Evolutionary conservation across 2,113 vertebrate genomes (phyloP).

Genomic region (Aldabrachelys gigantea): DNA sequence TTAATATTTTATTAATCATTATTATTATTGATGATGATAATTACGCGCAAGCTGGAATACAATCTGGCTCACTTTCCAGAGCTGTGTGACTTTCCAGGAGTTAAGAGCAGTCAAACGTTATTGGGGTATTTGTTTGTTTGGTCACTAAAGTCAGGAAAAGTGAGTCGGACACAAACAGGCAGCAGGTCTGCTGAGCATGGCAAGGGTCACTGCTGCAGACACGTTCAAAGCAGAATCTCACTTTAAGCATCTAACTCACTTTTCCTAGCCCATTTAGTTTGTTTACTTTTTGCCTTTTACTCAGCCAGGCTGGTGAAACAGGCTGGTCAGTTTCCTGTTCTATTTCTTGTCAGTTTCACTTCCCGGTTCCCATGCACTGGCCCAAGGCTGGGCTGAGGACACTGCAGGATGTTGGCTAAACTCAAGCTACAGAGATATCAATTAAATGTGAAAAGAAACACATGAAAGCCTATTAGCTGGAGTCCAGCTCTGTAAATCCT

Average conservation of each 20-base stretch:
- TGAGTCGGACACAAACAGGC: not conserved
- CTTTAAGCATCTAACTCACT: not conserved
- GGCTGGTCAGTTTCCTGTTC: not conserved
- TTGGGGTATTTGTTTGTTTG: too few species aligned
- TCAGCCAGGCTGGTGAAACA: not conserved
- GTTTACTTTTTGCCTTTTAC: not conserved
- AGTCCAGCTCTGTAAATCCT: not conserved
- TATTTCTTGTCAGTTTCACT: too few species aligned
- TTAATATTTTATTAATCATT: not conserved
- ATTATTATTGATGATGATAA: not conserved
- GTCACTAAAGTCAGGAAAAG: not conserved
- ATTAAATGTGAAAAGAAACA: not conserved
- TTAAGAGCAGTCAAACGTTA: too few species aligned
- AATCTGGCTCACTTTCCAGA: too few species aligned
- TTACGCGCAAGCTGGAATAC: too few species aligned
- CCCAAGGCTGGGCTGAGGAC: not conserved
- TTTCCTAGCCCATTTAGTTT: not conserved
- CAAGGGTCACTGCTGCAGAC: not conserved
- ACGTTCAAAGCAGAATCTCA: not conserved
- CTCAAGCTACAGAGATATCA: not conserved
- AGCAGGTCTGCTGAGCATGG: not conserved
- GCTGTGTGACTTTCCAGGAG: too few species aligned
- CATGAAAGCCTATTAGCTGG: not conserved
- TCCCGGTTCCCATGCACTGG: not conserved
- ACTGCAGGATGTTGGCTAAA: not conserved